Evolutionary conservation across 2,113 vertebrate species (phyloP).

Genomic region (Paralichthys olivaceus): DNA sequence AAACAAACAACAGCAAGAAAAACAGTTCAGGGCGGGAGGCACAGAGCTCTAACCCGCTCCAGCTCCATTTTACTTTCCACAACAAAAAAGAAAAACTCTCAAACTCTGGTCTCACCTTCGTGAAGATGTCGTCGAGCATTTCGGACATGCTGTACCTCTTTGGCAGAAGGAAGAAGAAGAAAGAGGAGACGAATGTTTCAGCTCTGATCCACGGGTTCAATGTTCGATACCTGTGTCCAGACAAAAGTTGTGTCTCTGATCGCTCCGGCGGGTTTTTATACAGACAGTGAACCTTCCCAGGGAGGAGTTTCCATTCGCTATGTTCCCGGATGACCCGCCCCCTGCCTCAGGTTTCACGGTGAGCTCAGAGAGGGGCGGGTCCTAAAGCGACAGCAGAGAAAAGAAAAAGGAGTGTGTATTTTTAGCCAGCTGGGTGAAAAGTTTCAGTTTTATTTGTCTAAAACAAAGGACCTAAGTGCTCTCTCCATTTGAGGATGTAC

Average conservation of each 20-base stretch:
- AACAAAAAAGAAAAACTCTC: neutral
- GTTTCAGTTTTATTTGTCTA: conserved; percentile 27
- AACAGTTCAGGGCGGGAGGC: neutral
- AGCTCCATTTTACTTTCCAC: neutral
- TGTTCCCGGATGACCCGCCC: conserved; percentile 77
- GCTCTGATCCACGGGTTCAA: conserved; percentile 42
- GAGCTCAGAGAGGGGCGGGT: conserved; percentile 60
- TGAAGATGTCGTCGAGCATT: conserved; percentile 75
- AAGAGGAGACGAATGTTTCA: conserved; percentile 15
- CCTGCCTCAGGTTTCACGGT: conserved; percentile 70
- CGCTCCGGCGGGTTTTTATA: neutral
- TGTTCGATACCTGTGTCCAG: conserved; percentile 31
- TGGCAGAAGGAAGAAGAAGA: conserved; percentile 5
- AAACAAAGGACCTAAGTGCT: neutral
- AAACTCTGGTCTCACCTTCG: conserved; percentile 72
- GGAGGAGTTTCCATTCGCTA: conserved; percentile 62
- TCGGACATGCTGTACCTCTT: conserved; percentile 81
- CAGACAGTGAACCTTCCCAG: neutral
- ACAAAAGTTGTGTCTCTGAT: conserved; percentile 1
- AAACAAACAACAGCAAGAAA: neutral
- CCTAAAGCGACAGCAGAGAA: neutral
- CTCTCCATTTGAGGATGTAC: too few species aligned
- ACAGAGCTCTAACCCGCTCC: neutral
- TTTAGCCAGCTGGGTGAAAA: conserved; percentile 48
- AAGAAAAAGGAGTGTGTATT: conserved; percentile 41